Evolutionary conservation across 1,140 invertebrate genomes (phyloP).

Genomic region (Plodia interpunctella): DNA sequence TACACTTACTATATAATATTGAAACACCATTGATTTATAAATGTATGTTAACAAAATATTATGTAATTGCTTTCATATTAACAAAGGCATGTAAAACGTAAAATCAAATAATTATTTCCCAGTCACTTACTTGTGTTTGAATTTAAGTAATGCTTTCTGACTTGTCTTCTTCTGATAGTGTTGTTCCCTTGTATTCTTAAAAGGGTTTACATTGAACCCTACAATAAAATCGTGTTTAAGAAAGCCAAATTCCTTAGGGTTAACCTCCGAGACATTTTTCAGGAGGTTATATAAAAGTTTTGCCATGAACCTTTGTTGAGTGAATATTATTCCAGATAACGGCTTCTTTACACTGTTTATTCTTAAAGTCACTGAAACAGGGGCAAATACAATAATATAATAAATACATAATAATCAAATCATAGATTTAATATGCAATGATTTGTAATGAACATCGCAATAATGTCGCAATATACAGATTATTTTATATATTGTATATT

Average conservation of each 20-base stretch:
- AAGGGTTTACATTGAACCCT: slow-evolving; percentile 79
- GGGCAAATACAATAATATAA: slow-evolving; percentile 6
- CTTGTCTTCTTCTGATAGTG: slow-evolving; percentile 80
- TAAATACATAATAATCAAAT: too few species aligned
- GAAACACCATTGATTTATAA: too few species aligned
- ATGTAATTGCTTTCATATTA: too few species aligned
- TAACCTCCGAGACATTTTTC: slow-evolving; percentile 71
- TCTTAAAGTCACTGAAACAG: slow-evolving; percentile 43
- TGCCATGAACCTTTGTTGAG: slow-evolving; percentile 85
- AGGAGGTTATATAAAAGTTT: slow-evolving; percentile 87
- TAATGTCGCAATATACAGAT: too few species aligned
- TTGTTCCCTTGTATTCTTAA: slow-evolving; percentile 76
- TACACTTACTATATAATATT: too few species aligned
- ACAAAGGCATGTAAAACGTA: too few species aligned
- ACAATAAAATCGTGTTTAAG: slow-evolving; percentile 84
- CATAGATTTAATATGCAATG: too few species aligned
- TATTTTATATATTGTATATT: too few species aligned
- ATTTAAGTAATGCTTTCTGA: slow-evolving; percentile 68
- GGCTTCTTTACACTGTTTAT: slow-evolving; percentile 53
- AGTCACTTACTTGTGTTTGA: slow-evolving; percentile 67
- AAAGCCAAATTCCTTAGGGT: slow-evolving; percentile 75
- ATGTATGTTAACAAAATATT: too few species aligned
- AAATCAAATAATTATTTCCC: too few species aligned
- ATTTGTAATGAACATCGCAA: too few species aligned
- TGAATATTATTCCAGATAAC: slow-evolving; percentile 90